phyloP scores from a whole-genome alignment of 1,140 invertebrate genomes.

The Calliphora vicina region DNA sequence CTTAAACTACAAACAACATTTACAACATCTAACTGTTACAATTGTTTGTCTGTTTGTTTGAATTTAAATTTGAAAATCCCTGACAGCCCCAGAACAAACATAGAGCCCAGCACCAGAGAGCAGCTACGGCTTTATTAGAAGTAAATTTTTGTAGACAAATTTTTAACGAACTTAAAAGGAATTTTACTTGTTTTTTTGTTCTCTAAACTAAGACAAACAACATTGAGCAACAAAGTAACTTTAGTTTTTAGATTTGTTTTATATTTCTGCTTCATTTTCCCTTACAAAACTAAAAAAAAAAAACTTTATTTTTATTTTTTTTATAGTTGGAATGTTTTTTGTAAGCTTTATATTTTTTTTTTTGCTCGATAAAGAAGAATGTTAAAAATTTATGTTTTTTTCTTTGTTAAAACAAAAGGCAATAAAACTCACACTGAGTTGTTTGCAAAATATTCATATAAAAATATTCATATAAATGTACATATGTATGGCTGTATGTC shows the following conservation, averaged over 20 bases:
- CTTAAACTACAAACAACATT: background rate
- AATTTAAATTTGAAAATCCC: background rate
- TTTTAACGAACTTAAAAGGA: constrained; percentile 31
- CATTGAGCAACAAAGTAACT: background rate
- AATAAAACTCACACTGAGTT: constrained; percentile 6
- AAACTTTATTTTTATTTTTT: too few relatives aligned
- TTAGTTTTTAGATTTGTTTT: background rate
- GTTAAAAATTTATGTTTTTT: constrained; percentile 21
- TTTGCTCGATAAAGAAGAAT: constrained; percentile 21
- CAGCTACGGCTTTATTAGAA: constrained; percentile 11
- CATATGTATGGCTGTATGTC: background rate
- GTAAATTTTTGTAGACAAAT: constrained; percentile 20
- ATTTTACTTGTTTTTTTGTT: background rate
- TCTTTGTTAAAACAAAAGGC: background rate
- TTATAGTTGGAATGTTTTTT: too few relatives aligned
- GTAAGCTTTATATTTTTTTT: background rate
- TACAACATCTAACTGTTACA: background rate
- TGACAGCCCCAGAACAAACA: constrained; percentile 7
- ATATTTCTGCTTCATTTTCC: background rate
- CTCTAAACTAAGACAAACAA: background rate
- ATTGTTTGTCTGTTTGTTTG: constrained; percentile 15
- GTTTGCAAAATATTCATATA: background rate
- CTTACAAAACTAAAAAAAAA: background rate
- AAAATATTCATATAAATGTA: too few relatives aligned
- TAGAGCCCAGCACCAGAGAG: background rate